Percentiles rank a stretch among this genome's conserved stretches.
phyloP scores from a whole-genome alignment of 2,888 invertebrate species.

The Aquatica leii region DNA sequence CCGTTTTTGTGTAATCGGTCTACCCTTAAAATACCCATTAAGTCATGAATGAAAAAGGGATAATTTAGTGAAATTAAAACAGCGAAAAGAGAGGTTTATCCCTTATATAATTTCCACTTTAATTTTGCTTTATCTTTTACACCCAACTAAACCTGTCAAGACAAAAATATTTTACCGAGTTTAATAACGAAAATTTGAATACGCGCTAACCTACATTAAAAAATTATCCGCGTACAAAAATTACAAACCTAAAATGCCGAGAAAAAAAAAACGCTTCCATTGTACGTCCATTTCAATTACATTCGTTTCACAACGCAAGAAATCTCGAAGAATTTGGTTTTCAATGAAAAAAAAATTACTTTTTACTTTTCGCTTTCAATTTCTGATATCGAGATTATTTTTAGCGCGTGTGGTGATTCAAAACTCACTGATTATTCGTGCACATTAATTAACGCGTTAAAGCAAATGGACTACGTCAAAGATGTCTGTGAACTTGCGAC shows the following conservation, averaged over 20 bases:
- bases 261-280: no score
- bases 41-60: slow-evolving; percentile 24
- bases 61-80: slow-evolving; percentile 27
- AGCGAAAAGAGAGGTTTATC: neutral
- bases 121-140: slow-evolving; percentile 10
- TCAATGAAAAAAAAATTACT: no score
- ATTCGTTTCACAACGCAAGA: neutral
- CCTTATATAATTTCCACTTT: slow-evolving; percentile 17
- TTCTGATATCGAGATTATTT: no score
- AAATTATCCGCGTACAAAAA: no score
- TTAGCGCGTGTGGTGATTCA: no score
- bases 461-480: slow-evolving; percentile 12
- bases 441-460: no score
- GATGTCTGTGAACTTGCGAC: slow-evolving; percentile 18
- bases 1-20: slow-evolving; percentile 28
- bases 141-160: slow-evolving; percentile 5
- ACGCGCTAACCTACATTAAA: no score
- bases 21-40: slow-evolving; percentile 26
- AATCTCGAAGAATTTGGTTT: slow-evolving; percentile 9
- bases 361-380: no score
- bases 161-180: neutral
- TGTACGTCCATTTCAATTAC: neutral
- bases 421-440: no score
- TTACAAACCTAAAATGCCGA: no score
- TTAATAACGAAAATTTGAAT: no score